Percentiles rank a stretch among this genome's conserved stretches.
Conservation (phyloP, 2,888 invertebrate genomes). For the Meteorus colon region DNA sequence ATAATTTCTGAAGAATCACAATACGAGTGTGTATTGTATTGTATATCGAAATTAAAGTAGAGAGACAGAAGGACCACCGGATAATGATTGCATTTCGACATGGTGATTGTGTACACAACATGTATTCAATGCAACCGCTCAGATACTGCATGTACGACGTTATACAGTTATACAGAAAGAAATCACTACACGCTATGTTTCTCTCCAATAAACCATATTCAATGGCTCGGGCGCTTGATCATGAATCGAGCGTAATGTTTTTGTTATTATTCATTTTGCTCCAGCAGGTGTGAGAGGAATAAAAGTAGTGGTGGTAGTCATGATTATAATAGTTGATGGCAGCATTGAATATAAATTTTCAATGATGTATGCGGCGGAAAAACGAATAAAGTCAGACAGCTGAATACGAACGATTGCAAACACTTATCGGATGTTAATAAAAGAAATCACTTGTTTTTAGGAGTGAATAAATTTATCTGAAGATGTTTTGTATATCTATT, state of each 20-base stretch:
- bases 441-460: too few species aligned
- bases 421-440: too few species aligned
- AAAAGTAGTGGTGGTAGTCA: constrained; percentile 27
- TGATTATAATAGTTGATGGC: neutral
- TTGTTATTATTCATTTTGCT: constrained; percentile 35
- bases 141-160: neutral
- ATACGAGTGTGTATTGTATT: neutral
- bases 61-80: neutral
- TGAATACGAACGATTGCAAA: too few species aligned
- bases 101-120: constrained; percentile 39
- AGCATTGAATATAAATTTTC: neutral
- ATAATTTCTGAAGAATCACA: neutral
- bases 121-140: constrained; percentile 21
- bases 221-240: constrained; percentile 43
- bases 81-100: constrained; percentile 30
- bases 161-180: neutral
- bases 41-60: neutral
- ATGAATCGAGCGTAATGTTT: constrained; percentile 37
- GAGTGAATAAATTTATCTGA: too few species aligned
- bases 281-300: constrained; percentile 46
- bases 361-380: neutral
- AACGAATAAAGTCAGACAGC: neutral
- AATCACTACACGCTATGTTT: neutral
- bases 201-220: constrained; percentile 43
- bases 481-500: too few species aligned